Conservation (phyloP, 1,140 invertebrate species). For the Pygmarrhopalites habei region DNA sequence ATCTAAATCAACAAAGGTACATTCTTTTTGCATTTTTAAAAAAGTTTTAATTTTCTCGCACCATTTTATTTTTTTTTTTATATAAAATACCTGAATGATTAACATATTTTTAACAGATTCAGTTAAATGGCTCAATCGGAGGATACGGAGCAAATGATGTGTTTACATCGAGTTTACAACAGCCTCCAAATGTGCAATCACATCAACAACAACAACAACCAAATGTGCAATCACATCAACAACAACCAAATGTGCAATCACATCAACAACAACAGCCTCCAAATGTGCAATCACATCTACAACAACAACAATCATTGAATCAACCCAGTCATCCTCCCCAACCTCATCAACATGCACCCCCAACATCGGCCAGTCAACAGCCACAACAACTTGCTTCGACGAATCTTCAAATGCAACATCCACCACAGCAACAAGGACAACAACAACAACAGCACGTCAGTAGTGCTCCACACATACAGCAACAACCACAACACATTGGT, state of each 20-base stretch:
- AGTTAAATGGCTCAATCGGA: background rate
- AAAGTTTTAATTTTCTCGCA: background rate
- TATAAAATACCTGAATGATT: background rate
- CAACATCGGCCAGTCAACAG: background rate
- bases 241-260: background rate
- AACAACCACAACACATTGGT: background rate
- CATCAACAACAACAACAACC: background rate
- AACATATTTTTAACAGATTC: background rate
- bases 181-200: background rate
- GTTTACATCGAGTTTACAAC: background rate
- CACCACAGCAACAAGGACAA: background rate
- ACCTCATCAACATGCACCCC: background rate
- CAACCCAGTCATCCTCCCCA: background rate
- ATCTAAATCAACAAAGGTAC: background rate
- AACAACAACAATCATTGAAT: background rate
- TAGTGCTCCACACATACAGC: background rate
- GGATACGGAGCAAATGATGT: background rate
- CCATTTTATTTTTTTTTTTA: background rate
- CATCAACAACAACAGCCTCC: background rate
- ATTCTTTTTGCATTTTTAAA: background rate
- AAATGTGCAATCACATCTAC: background rate
- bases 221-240: background rate
- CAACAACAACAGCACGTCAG: background rate
- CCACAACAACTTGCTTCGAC: background rate
- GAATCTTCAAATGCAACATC: background rate